These are phyloP conservation scores for Chironomus tepperi DNA, from an alignment of 1,140 invertebrate species.

Conservation along the genomic window DNA sequence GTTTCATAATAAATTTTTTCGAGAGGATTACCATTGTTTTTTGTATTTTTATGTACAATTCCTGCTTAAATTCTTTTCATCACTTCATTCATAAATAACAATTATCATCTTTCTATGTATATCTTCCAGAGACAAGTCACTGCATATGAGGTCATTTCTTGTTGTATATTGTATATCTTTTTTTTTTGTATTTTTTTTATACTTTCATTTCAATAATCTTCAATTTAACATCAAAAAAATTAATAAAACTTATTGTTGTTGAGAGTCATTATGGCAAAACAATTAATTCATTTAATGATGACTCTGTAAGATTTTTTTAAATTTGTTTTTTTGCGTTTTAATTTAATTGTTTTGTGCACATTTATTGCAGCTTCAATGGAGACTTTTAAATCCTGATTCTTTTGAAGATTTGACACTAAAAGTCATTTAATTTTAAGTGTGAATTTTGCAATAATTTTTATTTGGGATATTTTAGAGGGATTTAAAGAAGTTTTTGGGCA, in stretches of 20 bases:
- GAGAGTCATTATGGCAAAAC: neutral
- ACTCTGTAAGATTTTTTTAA: no score
- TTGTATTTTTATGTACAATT: neutral
- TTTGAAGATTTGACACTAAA: no score
- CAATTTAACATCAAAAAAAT: no score
- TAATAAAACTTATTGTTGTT: neutral
- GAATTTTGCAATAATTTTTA: no score
- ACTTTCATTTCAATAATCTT: neutral
- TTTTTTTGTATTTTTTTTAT: neutral
- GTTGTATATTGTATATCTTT: conserved; percentile 15
- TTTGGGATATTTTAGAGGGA: no score
- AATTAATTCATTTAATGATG: neutral
- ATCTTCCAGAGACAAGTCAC: neutral
- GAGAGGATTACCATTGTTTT: neutral
- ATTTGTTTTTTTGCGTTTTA: no score
- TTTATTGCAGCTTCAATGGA: no score
- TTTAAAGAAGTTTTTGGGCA: no score
- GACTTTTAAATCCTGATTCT: no score
- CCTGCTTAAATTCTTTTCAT: neutral
- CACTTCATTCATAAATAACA: neutral
- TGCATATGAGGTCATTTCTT: conserved; percentile 20
- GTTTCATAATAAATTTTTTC: neutral
- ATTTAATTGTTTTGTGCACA: no score
- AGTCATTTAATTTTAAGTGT: no score
- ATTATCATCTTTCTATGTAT: neutral